A percentile compares a stretch with the other conserved stretches of the same genome.
Conservation (phyloP, 2,797 vertebrate genomes). For the Lepus townsendii region DNA sequence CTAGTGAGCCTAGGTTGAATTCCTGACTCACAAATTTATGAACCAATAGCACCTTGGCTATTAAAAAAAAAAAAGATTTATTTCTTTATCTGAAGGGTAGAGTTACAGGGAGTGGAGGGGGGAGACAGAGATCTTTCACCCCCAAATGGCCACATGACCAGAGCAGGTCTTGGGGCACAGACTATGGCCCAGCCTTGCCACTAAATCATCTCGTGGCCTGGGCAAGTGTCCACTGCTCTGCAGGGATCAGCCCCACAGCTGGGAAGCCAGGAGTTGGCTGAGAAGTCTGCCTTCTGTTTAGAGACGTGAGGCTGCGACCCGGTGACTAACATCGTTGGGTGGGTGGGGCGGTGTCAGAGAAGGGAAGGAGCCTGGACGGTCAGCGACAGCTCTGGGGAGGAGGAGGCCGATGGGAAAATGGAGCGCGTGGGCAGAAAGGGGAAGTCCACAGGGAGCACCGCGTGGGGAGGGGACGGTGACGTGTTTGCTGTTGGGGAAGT, state of each 20-base stretch:
- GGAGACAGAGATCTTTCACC: fast-evolving
- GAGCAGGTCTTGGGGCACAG: neutral
- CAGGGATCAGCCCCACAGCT: neutral
- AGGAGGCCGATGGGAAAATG: slow-evolving; percentile 6
- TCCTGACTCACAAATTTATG: neutral
- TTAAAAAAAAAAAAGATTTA: neutral
- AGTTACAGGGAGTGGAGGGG: neutral
- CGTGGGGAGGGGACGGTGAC: neutral
- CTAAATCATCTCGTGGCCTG: fast-evolving
- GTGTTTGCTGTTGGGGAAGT: neutral
- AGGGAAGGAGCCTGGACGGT: slow-evolving; percentile 26
- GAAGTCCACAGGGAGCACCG: slow-evolving; percentile 16
- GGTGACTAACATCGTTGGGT: slow-evolving; percentile 44
- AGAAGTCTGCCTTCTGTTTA: neutral
- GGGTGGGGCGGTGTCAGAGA: slow-evolving; percentile 5
- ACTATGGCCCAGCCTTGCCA: neutral
- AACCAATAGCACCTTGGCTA: neutral
- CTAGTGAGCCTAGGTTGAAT: fast-evolving
- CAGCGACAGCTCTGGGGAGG: neutral
- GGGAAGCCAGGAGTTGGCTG: neutral
- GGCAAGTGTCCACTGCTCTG: neutral
- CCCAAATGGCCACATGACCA: fast-evolving
- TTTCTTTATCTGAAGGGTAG: too few species aligned
- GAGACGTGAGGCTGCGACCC: neutral
- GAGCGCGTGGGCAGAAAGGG: neutral